phyloP scores from a whole-genome alignment of 2,797 vertebrate genomes.

The Leptoclinus maculatus region DNA sequence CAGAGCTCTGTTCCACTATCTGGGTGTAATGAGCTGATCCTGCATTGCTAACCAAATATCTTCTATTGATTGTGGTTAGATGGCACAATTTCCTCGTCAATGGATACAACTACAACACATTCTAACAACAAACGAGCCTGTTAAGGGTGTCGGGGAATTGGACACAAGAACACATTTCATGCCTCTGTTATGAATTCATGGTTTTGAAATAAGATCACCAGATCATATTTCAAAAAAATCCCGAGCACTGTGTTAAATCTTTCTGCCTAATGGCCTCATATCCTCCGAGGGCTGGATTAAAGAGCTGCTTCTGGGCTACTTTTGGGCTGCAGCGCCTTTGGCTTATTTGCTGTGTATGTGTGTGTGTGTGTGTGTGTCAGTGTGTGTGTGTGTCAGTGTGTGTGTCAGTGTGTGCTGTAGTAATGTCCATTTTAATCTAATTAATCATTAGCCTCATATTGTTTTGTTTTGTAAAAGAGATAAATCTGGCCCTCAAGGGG shows the following conservation, averaged over 20 bases:
- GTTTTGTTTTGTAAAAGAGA: constrained; percentile 36
- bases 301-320: constrained; percentile 47
- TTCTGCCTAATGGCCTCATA: constrained; percentile 60
- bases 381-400: constrained; percentile 10
- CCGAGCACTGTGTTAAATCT: constrained; percentile 55
- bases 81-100: constrained; percentile 41
- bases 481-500: constrained; percentile 1
- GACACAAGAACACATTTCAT: constrained; percentile 12
- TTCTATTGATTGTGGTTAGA: constrained; percentile 50
- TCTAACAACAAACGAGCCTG: constrained; percentile 35
- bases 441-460: constrained; percentile 43
- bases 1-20: constrained; percentile 5
- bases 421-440: constrained; percentile 40
- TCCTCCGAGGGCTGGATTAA: constrained; percentile 60
- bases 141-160: neutral
- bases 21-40: constrained; percentile 40
- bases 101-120: constrained; percentile 35
- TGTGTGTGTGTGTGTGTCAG: constrained; percentile 3
- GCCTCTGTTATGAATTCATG: constrained; percentile 27
- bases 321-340: constrained; percentile 33
- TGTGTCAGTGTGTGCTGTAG: neutral
- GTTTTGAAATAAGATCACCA: constrained; percentile 46
- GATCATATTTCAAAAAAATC: constrained; percentile 56
- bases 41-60: constrained; percentile 34
- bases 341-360: constrained; percentile 47